These are phyloP conservation scores for Myrmophylax atrothorax DNA, from an alignment of 2,113 vertebrate species.

Conservation along the genomic window DNA sequence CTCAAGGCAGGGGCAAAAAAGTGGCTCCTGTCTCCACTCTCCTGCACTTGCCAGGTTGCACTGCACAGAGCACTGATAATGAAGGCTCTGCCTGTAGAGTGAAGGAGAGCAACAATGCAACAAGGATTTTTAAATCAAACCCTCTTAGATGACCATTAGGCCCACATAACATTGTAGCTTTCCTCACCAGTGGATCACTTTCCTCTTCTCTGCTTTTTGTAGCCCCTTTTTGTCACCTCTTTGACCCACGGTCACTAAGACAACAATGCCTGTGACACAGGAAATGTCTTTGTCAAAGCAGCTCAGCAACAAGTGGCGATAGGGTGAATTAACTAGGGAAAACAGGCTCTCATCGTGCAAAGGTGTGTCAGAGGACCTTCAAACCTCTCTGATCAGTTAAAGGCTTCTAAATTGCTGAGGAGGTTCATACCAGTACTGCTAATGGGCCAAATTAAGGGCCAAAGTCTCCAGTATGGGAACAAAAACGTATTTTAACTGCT, in stretches of 20 bases:
- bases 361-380: background rate
- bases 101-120: background rate
- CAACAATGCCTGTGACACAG: background rate
- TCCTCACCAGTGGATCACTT: background rate
- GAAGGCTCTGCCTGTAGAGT: background rate
- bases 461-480: background rate
- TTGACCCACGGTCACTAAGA: background rate
- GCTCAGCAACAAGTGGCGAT: background rate
- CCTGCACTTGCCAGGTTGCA: fast-evolving
- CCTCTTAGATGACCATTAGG: fast-evolving
- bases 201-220: background rate
- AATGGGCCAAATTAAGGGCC: background rate
- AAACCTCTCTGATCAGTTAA: background rate
- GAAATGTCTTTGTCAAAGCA: background rate
- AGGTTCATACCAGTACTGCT: background rate
- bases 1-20: background rate
- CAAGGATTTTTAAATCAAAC: background rate
- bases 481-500: background rate
- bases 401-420: background rate
- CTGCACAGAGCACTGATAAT: background rate
- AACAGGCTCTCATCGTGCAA: background rate
- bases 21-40: background rate
- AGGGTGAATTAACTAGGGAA: background rate
- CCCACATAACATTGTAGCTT: background rate
- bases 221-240: background rate